phyloP scores from a whole-genome alignment of 2,888 invertebrate genomes.

The Peribatodes rhomboidaria region DNA sequence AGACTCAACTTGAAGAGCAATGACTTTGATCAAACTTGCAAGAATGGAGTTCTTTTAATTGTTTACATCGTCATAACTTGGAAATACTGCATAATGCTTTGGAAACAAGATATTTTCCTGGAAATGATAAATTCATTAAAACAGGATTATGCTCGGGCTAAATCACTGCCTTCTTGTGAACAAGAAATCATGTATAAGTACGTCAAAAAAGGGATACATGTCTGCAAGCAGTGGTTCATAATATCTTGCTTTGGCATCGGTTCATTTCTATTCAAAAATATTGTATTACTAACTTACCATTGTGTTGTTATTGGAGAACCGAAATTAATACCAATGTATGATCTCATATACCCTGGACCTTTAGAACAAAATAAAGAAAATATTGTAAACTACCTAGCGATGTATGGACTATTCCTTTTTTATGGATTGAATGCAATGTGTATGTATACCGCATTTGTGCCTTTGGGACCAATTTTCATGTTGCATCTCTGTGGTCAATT shows the following conservation, averaged over 20 bases:
- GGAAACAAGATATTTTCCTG: slow-evolving; percentile 46
- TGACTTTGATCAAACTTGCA: slow-evolving; percentile 48
- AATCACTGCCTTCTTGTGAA: slow-evolving; percentile 46
- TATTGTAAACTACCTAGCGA: slow-evolving; percentile 39
- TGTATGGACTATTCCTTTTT: slow-evolving; percentile 33
- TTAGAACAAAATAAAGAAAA: slow-evolving; percentile 53
- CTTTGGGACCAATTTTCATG: slow-evolving; percentile 65
- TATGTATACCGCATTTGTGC: slow-evolving; percentile 58
- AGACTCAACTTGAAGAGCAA: slow-evolving; percentile 37
- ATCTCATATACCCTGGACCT: slow-evolving; percentile 52
- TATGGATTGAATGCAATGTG: slow-evolving; percentile 47
- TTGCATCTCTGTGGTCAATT: slow-evolving; percentile 67
- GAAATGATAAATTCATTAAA: slow-evolving; percentile 54
- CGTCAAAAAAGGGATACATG: slow-evolving; percentile 47
- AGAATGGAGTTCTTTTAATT: slow-evolving; percentile 39
- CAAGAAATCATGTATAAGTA: slow-evolving; percentile 50
- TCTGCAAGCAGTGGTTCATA: slow-evolving; percentile 57
- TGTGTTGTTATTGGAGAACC: slow-evolving; percentile 48
- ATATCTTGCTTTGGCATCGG: not conserved
- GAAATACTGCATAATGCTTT: slow-evolving; percentile 46
- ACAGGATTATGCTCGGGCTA: slow-evolving; percentile 52
- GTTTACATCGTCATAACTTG: slow-evolving; percentile 36
- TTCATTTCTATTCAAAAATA: slow-evolving; percentile 48
- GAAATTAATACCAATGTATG: slow-evolving; percentile 51
- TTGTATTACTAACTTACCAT: slow-evolving; percentile 48